These are phyloP conservation scores for Theonella swinhoei DNA, from an alignment of 37 sponge, comb jelly and placozoan genomes.

Conservation along the genomic window DNA sequence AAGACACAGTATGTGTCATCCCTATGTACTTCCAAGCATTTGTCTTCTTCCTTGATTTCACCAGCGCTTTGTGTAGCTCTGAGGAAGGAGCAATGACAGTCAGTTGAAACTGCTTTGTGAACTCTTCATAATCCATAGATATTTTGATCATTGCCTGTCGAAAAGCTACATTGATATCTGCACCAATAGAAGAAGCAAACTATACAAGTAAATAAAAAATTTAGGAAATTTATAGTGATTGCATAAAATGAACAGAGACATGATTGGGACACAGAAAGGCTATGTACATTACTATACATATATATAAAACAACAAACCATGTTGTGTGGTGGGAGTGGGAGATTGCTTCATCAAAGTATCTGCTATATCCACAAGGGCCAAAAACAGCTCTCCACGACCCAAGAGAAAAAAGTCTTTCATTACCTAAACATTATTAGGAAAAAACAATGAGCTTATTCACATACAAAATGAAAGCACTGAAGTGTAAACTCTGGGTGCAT, in stretches of 20 bases:
- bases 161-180: slow-evolving; percentile 86
- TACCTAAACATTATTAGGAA: no score
- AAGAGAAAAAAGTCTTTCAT: slow-evolving; percentile 93
- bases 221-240: no score
- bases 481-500: no score
- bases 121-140: slow-evolving; percentile 45
- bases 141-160: slow-evolving; percentile 70
- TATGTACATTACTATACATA: no score
- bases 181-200: not conserved
- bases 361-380: slow-evolving; percentile 78
- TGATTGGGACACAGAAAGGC: no score
- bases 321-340: slow-evolving; percentile 53
- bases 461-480: no score
- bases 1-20: slow-evolving; percentile 67
- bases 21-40: slow-evolving; percentile 67
- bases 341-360: slow-evolving; percentile 69
- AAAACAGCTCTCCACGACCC: slow-evolving; percentile 95
- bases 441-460: no score
- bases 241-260: no score
- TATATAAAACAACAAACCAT: slow-evolving; percentile 55
- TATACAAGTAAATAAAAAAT: no score
- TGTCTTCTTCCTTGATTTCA: not conserved
- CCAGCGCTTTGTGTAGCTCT: not conserved
- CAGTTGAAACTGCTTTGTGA: slow-evolving; percentile 55
- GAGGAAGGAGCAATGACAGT: not conserved